phyloP scores from a whole-genome alignment of 2,113 vertebrate species.

The Nettapus auritus region DNA sequence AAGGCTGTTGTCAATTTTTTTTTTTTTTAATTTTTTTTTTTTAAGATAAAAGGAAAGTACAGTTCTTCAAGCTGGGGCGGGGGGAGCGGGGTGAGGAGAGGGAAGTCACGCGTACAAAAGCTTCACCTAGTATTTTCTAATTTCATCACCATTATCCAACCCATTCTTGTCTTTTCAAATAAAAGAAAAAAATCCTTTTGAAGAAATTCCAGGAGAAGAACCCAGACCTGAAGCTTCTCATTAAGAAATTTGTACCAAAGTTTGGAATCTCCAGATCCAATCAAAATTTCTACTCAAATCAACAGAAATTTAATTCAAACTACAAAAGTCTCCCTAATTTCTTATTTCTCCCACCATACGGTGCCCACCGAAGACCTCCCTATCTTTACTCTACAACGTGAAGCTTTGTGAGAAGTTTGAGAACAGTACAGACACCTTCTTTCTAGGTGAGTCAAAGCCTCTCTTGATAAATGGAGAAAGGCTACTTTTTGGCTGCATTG shows the following conservation, averaged over 20 bases:
- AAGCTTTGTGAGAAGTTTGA: background rate
- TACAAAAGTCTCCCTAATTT: background rate
- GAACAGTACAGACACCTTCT: background rate
- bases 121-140: background rate
- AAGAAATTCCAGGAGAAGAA: background rate
- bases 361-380: background rate
- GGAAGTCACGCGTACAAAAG: background rate
- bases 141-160: background rate
- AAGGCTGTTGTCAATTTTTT: background rate
- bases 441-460: background rate
- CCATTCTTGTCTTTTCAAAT: background rate
- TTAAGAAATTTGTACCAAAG: background rate
- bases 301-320: background rate
- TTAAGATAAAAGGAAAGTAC: background rate
- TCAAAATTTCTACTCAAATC: background rate
- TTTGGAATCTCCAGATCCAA: background rate
- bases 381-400: accelerated
- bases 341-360: background rate
- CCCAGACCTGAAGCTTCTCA: background rate
- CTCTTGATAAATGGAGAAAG: background rate
- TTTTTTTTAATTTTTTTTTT: background rate
- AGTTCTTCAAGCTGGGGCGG: background rate
- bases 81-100: background rate
- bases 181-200: background rate
- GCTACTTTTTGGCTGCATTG: background rate